Evolutionary conservation across 2,113 vertebrate species (phyloP), one percentile per base, ranked within the genome.

Genomic region (Pyxicephalus adspersus): DNA sequence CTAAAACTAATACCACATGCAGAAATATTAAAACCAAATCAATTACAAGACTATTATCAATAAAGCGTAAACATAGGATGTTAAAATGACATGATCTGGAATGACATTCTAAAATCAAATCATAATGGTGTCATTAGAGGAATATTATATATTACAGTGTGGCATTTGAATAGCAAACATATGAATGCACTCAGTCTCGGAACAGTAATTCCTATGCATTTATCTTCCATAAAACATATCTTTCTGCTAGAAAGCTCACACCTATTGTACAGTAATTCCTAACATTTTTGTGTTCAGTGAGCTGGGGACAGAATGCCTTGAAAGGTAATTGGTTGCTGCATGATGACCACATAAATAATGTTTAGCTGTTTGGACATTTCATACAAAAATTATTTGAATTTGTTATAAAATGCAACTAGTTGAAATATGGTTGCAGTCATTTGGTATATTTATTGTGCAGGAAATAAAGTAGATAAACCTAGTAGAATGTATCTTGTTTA

Each of bases 341-440:
- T 7, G 50, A 76, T 76, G 57, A 76, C 73, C 73, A 63, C 64
- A 76, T 63, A 76, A 76, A 76, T 61, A 63, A 76, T 61, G 34
- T 76, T 76, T 64, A 76, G 73, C n/a, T 76, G 73, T 64, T 76
- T 26, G 58, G 73, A 76, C 73, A 76, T 50, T 50, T 61, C 28
- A 76, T 76, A 34, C 58, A 76, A 76, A 51, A 76, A 76, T 63
- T 61, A 76, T 76, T 63, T 63, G 34, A 64, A 58, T 76, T 76
- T 61, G 73, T 64, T 76, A 18, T 34, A 64, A 61, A 76, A 63
- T 64, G 55, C 73, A 63, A 63, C 34, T 45, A 25, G 38, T 29
- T 57, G 54, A 50, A 51, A 76, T 76, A 76, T 61, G 34, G 17
- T 26, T 76, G 58, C 73, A 76, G 58, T 50, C 13, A 58, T 25